Base-by-base conservation (phyloP, 2,888 invertebrate genomes). In the Leptarthrus brevirostris region DNA sequence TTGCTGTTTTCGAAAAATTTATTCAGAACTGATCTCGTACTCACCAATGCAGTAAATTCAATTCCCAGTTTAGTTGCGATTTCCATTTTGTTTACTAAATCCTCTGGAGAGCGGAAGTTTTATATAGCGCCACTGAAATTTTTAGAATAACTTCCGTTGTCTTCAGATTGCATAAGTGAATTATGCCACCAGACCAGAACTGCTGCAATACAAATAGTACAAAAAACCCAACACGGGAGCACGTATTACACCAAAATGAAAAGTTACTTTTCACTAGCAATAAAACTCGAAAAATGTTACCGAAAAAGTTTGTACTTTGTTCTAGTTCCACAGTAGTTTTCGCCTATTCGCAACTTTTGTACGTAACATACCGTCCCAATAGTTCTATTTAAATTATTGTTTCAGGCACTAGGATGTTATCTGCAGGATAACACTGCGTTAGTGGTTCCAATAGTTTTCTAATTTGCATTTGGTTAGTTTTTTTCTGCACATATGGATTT, bases 231-330 rank as follows among this genome's bases (percentile, higher is more conserved):
- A 36, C 58, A 58, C 58, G 18, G 16, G 16, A 36, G 36, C 22
- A 58, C 36, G 20, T 12, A 36, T 36, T 34, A 34, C 36, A 18
- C 49, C 58, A 36, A 58, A 58, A 58, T 58, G 58, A 58, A 66
- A 66, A 66, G 44, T 47, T 66, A 47, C 24, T 26, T 47, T 66
- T 66, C 64, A 47, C 24, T 47, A 24, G 47, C 47, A 66, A 66
- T 66, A 66, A 47, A 66, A 66, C 64, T 66, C 12, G 16, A 24
- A 26, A 66, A 66, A 14, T 26, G 20, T 66, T 24, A 47, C 47
- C 2, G 18, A 52, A 66, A 36, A 61, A 61, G 20, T 61, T 61
- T 16, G 18, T 20, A 20, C 8, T 52, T 52, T 40, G 14, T 20
- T 4, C 36, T 66, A 66, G 44, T 24, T 66, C 12, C 12, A 14